Conservation (phyloP, 2,797 vertebrate species). For the Crenuchus spilurus region DNA sequence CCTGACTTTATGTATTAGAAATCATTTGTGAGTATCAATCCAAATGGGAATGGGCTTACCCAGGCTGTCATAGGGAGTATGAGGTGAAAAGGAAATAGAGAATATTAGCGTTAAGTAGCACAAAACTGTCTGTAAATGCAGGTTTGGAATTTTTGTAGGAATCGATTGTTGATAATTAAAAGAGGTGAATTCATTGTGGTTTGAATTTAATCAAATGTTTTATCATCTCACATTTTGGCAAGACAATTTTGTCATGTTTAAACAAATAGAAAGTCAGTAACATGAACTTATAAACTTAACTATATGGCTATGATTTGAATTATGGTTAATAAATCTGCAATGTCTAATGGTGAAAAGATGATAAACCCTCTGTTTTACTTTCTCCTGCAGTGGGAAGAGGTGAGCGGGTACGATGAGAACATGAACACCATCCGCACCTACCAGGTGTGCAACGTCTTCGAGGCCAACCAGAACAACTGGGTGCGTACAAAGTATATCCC, state of each 20-base stretch:
- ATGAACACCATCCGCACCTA: constrained; percentile 99
- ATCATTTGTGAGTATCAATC: constrained; percentile 28
- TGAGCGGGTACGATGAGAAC: constrained; percentile 97
- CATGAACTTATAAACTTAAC: too few species aligned
- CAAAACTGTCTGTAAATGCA: too few species aligned
- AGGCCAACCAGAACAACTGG: constrained; percentile 98
- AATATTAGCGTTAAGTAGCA: neutral
- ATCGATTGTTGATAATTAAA: too few species aligned
- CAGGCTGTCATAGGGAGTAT: constrained; percentile 1
- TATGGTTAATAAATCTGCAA: too few species aligned
- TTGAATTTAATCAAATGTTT: too few species aligned
- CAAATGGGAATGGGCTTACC: constrained; percentile 27
- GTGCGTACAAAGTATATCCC: constrained; percentile 96
- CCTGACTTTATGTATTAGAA: constrained; percentile 30
- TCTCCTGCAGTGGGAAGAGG: constrained; percentile 93
- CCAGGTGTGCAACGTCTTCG: constrained; percentile 98
- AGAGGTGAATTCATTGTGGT: too few species aligned
- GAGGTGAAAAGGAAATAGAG: neutral
- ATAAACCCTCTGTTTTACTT: neutral
- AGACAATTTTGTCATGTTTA: too few species aligned
- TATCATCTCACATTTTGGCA: too few species aligned
- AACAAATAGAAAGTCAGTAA: too few species aligned
- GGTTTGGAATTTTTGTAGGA: too few species aligned
- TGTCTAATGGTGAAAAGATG: neutral
- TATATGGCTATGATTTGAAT: too few species aligned